Evolutionary conservation across 2,113 vertebrate genomes (phyloP).

Genomic region (Cepphus grylle): DNA sequence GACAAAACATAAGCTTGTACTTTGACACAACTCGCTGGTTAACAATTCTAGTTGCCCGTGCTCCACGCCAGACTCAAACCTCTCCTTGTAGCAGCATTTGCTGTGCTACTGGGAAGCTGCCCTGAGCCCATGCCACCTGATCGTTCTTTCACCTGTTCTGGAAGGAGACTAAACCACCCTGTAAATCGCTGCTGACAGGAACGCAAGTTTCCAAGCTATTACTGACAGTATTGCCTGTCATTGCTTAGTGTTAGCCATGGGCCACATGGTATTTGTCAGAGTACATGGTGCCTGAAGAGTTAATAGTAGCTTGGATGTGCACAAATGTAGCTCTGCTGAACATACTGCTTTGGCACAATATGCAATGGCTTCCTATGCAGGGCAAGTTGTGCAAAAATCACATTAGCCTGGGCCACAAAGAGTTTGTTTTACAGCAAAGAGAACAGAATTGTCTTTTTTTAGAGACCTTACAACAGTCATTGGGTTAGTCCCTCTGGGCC

Average conservation of each 20-base stretch:
- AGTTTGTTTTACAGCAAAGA: background rate
- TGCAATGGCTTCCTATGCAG: background rate
- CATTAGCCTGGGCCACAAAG: background rate
- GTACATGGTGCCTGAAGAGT: background rate
- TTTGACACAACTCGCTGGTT: background rate
- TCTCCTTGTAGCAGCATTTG: background rate
- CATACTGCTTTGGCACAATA: background rate
- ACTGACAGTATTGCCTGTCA: background rate
- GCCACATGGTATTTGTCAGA: background rate
- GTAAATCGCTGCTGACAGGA: background rate
- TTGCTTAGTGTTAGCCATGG: background rate
- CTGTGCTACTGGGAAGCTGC: background rate
- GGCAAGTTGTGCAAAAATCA: background rate
- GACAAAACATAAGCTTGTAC: background rate
- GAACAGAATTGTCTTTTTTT: background rate
- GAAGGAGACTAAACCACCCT: background rate
- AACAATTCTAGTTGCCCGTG: background rate
- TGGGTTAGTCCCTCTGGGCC: background rate
- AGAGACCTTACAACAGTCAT: background rate
- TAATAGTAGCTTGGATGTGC: background rate
- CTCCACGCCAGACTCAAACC: background rate
- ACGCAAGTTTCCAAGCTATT: constrained; percentile 6
- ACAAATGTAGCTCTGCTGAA: background rate
- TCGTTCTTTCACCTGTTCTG: background rate
- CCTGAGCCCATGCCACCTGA: background rate